phyloP scores from a whole-genome alignment of 2,113 vertebrate genomes.

The Dasyprocta punctata region DNA sequence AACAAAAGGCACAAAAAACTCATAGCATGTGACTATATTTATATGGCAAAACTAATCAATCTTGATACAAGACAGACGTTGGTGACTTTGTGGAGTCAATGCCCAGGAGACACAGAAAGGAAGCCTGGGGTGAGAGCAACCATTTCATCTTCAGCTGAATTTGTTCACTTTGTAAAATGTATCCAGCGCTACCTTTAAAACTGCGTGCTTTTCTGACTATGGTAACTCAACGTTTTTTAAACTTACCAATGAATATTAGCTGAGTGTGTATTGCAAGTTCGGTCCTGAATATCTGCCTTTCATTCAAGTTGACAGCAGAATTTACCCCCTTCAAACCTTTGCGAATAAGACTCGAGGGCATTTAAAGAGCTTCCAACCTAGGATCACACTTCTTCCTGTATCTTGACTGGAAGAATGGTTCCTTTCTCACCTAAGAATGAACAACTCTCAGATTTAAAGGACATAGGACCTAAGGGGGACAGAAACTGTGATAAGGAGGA shows the following conservation, averaged over 20 bases:
- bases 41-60: neutral
- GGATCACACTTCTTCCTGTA: neutral
- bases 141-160: neutral
- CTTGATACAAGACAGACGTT: neutral
- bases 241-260: slow-evolving; percentile 24
- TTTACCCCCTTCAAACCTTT: neutral
- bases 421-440: neutral
- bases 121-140: neutral
- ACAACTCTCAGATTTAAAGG: neutral
- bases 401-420: neutral
- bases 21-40: neutral
- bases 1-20: neutral
- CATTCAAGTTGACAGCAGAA: neutral
- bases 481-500: neutral
- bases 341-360: neutral
- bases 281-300: neutral
- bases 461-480: neutral
- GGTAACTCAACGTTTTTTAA: neutral
- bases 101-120: neutral
- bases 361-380: neutral
- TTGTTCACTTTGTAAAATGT: neutral
- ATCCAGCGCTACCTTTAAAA: neutral
- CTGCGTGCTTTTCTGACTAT: neutral
- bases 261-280: neutral
- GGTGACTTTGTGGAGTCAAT: neutral